Percentiles rank a stretch among this genome's conserved stretches.
These are phyloP conservation scores for Eucriotettix oculatus DNA, from an alignment of 2,888 invertebrate species.

Conservation along the genomic window DNA sequence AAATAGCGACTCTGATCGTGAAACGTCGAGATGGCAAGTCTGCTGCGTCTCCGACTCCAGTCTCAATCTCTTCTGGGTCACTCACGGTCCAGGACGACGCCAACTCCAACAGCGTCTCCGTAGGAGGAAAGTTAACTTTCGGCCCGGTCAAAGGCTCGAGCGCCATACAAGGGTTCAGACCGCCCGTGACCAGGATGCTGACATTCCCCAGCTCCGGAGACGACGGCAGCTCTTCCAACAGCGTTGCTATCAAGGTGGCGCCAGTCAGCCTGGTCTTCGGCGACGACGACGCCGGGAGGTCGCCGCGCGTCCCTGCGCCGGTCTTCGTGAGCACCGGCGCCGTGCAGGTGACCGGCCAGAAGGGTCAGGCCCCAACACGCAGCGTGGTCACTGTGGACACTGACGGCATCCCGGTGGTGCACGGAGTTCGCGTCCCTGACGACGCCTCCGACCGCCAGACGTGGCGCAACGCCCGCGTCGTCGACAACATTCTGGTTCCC, in stretches of 20 bases:
- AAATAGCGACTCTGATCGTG: constrained; percentile 57
- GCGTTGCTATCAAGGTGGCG: background rate
- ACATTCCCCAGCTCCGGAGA: no score
- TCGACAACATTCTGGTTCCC: constrained; percentile 64
- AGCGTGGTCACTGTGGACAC: constrained; percentile 45
- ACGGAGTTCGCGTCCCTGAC: constrained; percentile 68
- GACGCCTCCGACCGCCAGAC: constrained; percentile 66
- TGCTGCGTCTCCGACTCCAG: background rate
- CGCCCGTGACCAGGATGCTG: no score
- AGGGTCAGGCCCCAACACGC: constrained; percentile 21
- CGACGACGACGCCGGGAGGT: constrained; percentile 14
- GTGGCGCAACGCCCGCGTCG: constrained; percentile 78
- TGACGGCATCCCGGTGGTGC: constrained; percentile 64
- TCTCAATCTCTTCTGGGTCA: background rate
- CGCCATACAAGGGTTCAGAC: no score
- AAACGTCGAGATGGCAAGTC: constrained; percentile 35
- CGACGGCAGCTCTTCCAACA: background rate
- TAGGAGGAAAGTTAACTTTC: no score
- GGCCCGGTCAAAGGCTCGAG: no score
- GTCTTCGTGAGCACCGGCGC: constrained; percentile 50
- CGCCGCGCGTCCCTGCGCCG: constrained; percentile 40
- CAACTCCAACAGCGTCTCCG: no score
- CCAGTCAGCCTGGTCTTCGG: background rate
- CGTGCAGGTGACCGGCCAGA: constrained; percentile 24
- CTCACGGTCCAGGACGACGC: no score